Base-by-base conservation (phyloP, 2,113 vertebrate genomes). In the Otocyon megalotis region DNA sequence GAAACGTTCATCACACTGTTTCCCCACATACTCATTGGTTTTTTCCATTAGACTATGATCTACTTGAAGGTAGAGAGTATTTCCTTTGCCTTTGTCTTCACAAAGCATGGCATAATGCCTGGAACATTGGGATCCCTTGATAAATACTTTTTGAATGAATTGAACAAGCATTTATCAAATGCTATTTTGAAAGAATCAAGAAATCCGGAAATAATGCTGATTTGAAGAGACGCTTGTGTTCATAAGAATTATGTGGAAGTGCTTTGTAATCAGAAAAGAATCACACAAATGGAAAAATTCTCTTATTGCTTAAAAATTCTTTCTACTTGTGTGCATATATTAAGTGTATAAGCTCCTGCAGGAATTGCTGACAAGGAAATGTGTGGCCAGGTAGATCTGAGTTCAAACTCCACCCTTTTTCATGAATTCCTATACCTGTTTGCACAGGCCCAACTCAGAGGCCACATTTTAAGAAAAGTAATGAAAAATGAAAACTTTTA, bases 181-280 rank as follows among this genome's bases (percentile, higher is more conserved):
- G 56, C 30, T 87, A 71, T 81, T 81, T 76, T 74, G 90, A 94
- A 95, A 88, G 63, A 84, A 79, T 74, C 35, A 74, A 32, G 20
- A 56, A 84, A 85, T 81, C 71, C 8, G n/a, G 77, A 97, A 95
- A 88, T 60, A 88, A 94, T 84, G 71, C 82, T 95, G 83, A 89
- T 88, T 95, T 62, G 79, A 69, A 37, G 50, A 85, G 77, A 74
- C 5, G 30, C 5, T 56, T 76, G 63, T 91, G 19, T 53, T 96
- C 6, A n/a, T 79, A 84, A 79, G 63, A 91, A 94, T 58, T 90
- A 81, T 24, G 32, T 65, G 56, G n/a, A 94, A 74, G 48, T 95
- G 88, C 56, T 83, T 88, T 94, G 48, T 74, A 84, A 95, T 90
- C 20, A 72, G 67, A 93, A 88, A 72, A 65, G 37, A 79, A 53